phyloP scores from a whole-genome alignment of 2,797 vertebrate genomes.

The Pangasius larnaudii region DNA sequence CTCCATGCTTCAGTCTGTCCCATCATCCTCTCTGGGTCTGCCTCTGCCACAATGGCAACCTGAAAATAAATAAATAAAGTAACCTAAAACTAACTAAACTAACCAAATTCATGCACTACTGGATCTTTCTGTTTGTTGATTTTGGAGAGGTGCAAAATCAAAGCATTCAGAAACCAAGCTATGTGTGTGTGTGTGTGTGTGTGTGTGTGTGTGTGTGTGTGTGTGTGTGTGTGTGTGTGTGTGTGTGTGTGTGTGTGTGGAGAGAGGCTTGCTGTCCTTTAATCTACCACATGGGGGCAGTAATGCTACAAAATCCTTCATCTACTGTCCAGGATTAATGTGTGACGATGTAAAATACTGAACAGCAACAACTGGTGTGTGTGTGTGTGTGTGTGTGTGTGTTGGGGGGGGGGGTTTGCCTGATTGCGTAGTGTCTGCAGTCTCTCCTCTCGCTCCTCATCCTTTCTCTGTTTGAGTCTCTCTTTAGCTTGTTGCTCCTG shows the following conservation, averaged over 20 bases:
- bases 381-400: conserved; percentile 26
- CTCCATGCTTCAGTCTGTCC: conserved; percentile 83
- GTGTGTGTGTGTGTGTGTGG: neutral
- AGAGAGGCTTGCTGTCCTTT: conserved; percentile 28
- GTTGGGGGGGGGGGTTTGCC: conserved; percentile 69
- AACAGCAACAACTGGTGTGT: neutral
- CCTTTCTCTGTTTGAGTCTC: conserved; percentile 70
- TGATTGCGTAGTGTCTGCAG: conserved; percentile 85
- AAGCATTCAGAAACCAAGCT: too few species aligned
- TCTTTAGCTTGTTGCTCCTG: conserved; percentile 73
- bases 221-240: neutral
- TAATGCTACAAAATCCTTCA: conserved; percentile 48
- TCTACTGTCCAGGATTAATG: neutral
- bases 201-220: neutral
- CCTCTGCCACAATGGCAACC: conserved; percentile 81
- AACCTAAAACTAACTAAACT: neutral
- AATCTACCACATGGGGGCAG: conserved; percentile 69
- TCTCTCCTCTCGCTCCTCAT: conserved; percentile 71
- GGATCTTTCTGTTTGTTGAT: neutral
- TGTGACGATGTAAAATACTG: neutral
- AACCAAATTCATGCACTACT: neutral
- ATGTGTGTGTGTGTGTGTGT: neutral
- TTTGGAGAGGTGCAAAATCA: neutral
- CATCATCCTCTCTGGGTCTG: conserved; percentile 87
- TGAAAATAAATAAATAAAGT: conserved; percentile 57